Base-by-base conservation (phyloP, 92 coral and sea anemone species). In the Hydrozoanthus gracilis region DNA sequence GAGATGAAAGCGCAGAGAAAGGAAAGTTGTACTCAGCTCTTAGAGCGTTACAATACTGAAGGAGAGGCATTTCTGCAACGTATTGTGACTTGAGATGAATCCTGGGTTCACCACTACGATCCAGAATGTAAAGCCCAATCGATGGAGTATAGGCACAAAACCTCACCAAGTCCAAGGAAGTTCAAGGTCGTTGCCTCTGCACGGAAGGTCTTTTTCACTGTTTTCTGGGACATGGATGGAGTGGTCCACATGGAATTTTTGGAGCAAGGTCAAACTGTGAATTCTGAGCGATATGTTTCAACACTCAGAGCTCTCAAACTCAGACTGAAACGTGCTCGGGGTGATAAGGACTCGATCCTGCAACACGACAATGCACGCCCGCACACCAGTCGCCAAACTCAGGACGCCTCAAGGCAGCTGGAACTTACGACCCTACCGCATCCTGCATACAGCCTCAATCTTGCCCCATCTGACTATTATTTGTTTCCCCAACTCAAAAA, bases 371-470 rank as follows among this genome's bases (percentile, higher is more conserved):
- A 66, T 66, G 71, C 71, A 66, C 71, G 71, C 71, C 71, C 71
- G 71, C 71, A 66, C 71, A 66, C 71, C 71, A 66, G 71, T 66
- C 71, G 71, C 71, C 71, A 66, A 66, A 66, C 71, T 66, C 71
- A 66, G 71, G 71, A 66, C 71, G 71, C 71, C 71, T 66, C 18
- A 70, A 70, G 47, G 76, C 76, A 70, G 76, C 76, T 70, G 76
- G 76, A 70, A 70, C 76, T 70, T 70, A 20, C 76, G 76, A 70
- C 50, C 47, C 71, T 66, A 66, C 71, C 71, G 71, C 71, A 70
- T 70, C 76, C 76, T 70, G 76, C 76, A 70, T 70, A 70, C 76
- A 70, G 76, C 76, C 76, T 49, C 76, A 49, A 70, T 70, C 76
- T 70, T 70, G 76, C 76, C 76, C 76, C 76, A 70, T 70, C 76